Base-by-base conservation (phyloP, 2,113 vertebrate species). In the Callaeas wilsoni region DNA sequence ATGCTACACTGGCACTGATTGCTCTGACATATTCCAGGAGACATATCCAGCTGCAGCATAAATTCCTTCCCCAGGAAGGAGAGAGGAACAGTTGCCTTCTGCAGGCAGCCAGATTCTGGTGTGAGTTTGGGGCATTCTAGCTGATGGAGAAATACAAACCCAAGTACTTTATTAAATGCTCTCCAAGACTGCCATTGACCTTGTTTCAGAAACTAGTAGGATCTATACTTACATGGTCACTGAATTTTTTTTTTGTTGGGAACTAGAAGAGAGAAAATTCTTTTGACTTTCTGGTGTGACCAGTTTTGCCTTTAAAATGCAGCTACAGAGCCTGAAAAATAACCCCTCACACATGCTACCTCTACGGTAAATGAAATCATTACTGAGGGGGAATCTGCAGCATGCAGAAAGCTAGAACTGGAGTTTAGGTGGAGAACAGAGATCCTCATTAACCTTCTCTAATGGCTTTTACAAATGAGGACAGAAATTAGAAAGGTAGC, bases 1-100 rank as follows among this genome's bases (percentile, higher is more conserved):
- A 74, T 19, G 21, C 74, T 82, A 56, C 62, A 53, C 65, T 95
- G 92, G 81, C 77, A 94, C 53, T 65, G n/a, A 32, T 37, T 83
- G 26, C 41, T 80, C 75, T 83, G 70, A 75, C 74, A 87, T 91
- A 68, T 44, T 91, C 77, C 88, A 87, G 78, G 33, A 93, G 74
- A 88, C 75, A 57, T 29, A 26, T 87, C 53, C 78, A 93, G 50
- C 49, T 91, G 74, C 74, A 76, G 68, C 60, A 55, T 57, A 82
- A 82, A 94, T 90, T 85, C 57, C 70, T 92, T 81, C 75, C n/a
- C 37, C 62, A 83, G 67, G 55, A 67, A 65, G 37, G 33, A 56
- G 42, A 87, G 74, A 33, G 27, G 56, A 53, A 68, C 39, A 84
- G 32, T 42, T 85, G 57, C 4, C 3, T 65, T n/a, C 57, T 87